Evolutionary conservation across 2,888 invertebrate species (phyloP), one percentile per base, ranked within the genome.

Genomic region (Drosophila quasianomalipes): DNA sequence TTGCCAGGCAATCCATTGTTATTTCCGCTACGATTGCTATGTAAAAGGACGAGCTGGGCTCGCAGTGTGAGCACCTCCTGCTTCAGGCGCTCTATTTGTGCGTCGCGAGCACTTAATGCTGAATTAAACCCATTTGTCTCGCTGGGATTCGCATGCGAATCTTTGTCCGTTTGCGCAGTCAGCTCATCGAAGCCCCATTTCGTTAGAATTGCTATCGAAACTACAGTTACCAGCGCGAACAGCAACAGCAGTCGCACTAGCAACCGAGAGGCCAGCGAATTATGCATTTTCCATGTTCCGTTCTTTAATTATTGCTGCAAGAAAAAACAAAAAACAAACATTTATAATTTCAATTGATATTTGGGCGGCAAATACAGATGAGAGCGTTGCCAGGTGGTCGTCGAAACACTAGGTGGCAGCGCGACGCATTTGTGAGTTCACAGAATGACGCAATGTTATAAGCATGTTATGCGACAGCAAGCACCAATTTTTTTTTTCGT

Each of bases 81-180:
- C 31, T 95, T 95, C 41, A 96, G 94, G 63, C 95, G 94, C 69
- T 95, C 95, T 41, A 96, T 94, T 93, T 95, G 95, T 69, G 95
- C 95, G 86, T 95, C 95, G 9, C 95, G 92, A 80, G 95, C 95
- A 79, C 95, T 95, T 62, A 95, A 85, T 26, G 95, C 92, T 79
- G 94, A 94, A 53, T 94, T 94, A 33, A 75, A 82, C 10, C 82
- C 80, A 47, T 70, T 83, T 26, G 76, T 52, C 30, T 85, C 85
- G 44, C 83, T 85, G 51, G 90, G 88, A 62, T 83, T 85, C 4
- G 73, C 72, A 9, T 69, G 68, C 1, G 72, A 83, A 19, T 81
- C 64, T 44, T 81, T 90, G 7, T 74, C 65, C 3, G 70, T 94
- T 35, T 92, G 90, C 44, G 87, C 83, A 35, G 91, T 88, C 39